phyloP scores from a whole-genome alignment of 2,797 vertebrate genomes.

The Malacoraja senta region DNA sequence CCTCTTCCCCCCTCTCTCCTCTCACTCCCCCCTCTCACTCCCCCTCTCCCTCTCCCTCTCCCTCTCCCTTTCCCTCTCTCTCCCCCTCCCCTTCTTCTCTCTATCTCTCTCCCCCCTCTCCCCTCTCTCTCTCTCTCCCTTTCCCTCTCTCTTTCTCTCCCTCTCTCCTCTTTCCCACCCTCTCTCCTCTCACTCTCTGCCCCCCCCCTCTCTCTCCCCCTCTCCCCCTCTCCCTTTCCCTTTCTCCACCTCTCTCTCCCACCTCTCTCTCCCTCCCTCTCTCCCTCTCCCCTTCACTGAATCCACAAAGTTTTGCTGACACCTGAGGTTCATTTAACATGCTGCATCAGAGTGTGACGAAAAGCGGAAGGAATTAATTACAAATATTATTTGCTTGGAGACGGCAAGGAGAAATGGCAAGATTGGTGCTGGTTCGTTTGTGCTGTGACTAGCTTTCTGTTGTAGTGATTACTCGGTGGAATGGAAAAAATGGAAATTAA shows the following conservation, averaged over 20 bases:
- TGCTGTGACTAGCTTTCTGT: neutral
- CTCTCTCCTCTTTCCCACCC: no score
- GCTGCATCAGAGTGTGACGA: conserved; percentile 16
- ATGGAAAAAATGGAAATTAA: conserved; percentile 23
- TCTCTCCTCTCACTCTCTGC: no score
- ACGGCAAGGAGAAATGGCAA: neutral
- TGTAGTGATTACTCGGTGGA: conserved; percentile 11
- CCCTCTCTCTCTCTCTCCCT: no score
- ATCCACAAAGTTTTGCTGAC: neutral
- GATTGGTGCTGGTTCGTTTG: neutral
- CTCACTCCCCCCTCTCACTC: no score
- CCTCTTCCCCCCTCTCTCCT: neutral
- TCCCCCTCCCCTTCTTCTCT: no score
- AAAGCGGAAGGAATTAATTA: neutral
- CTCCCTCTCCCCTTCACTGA: neutral
- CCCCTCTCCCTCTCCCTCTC: no score
- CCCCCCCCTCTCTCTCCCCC: no score
- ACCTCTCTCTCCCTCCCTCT: neutral
- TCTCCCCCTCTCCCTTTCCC: no score
- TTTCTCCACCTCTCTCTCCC: neutral
- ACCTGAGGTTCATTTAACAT: neutral
- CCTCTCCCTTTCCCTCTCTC: no score
- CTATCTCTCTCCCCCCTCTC: no score
- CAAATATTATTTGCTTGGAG: neutral
- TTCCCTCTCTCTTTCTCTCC: no score